phyloP scores from a whole-genome alignment of 2,797 vertebrate species.

The Tenualosa ilisha region DNA sequence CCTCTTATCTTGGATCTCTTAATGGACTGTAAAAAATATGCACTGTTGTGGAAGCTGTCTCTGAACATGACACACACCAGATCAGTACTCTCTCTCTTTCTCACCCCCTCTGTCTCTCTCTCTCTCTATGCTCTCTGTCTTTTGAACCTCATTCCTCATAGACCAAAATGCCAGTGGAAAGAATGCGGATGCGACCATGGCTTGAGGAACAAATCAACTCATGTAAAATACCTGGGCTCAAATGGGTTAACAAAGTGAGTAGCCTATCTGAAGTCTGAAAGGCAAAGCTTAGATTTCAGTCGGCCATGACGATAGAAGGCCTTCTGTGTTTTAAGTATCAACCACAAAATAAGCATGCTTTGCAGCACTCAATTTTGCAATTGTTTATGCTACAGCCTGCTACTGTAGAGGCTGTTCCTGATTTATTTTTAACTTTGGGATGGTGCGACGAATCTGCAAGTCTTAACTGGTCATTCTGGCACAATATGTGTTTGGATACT shows the following conservation, averaged over 20 bases:
- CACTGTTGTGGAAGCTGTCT: conserved; percentile 37
- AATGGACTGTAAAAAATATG: conserved; percentile 19
- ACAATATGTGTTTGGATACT: not conserved
- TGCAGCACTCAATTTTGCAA: not conserved
- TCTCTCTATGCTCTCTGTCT: not conserved
- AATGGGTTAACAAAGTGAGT: conserved; percentile 93
- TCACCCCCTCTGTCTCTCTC: conserved; percentile 16
- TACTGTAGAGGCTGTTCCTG: not conserved
- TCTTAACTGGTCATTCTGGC: not conserved
- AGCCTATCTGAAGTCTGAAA: not conserved
- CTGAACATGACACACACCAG: conserved; percentile 43
- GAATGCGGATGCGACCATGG: conserved; percentile 99
- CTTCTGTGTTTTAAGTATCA: not conserved
- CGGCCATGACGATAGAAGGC: not conserved
- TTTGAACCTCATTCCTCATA: conserved; percentile 44
- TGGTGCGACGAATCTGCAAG: not conserved
- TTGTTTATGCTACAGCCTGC: not conserved
- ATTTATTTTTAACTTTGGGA: not conserved
- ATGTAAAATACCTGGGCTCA: conserved; percentile 89
- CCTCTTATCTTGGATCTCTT: conserved; percentile 1
- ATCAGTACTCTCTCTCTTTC: conserved; percentile 20
- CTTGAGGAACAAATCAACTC: conserved; percentile 96
- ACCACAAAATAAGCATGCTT: not conserved
- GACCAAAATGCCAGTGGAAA: conserved; percentile 92
- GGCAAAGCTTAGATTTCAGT: not conserved